Evolutionary conservation across 2,888 invertebrate species (phyloP), one percentile per base, ranked within the genome.

Genomic region (Eristalis intricaria): DNA sequence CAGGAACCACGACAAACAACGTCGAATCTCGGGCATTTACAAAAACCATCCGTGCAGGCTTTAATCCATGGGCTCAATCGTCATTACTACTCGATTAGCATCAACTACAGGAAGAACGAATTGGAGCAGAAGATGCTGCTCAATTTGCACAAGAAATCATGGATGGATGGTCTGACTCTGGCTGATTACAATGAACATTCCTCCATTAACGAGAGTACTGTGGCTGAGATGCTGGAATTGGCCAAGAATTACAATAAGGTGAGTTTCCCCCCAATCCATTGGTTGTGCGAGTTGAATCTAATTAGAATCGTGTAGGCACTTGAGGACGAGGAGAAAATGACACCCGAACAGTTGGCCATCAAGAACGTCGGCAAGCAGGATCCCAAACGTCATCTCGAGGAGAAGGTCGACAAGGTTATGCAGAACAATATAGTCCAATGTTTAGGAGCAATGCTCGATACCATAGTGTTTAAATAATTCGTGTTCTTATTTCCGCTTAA

Each of bases 271-370:
- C 4, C n/a, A n/a, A 3, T 3, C 40, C 84, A 84, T n/a, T 1
- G 38, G 60, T 19, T 29, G 64, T 7, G 19, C 35, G 13, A 19
- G n/a, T 68, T n/a, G 64, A 65, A 38, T 68, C 56, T 22, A 23
- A 11, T 65, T 11, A n/a, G n/a, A 70, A n/a, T 74, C 61, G 90
- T 91, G 10, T 56, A 93, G 93, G 98, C 99, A 8, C 94, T 99
- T 85, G 99, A 99, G 93, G 99, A 99, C 90, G 99, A 99, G 93
- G 99, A 99, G 91, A 99, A 98, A 93, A 99, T 99, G 99, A 99
- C 99, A 4, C 98, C 99, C 1, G 99, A 99, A 93, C 99, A 99
- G 93, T 94, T 99, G 93, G 99, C 99, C 23, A 99, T 99, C 91
- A 99, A 99, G 93, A 99, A 99, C 94, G 99, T 99, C 84, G 99